Evolutionary conservation across 2,113 vertebrate genomes (phyloP).

Genomic region (zebrafish (Danio rerio)): GRCz12tu NC_133188.1:32112001-32112500

Average conservation of each 20-base stretch:
- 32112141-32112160: not conserved
- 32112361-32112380: not conserved
- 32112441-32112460: constrained; percentile 48
- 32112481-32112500: constrained; percentile 55
- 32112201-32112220: not conserved
- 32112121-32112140: not conserved
- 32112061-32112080: too few relatives aligned
- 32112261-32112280: not conserved
- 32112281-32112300: not conserved
- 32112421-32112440: constrained; percentile 45
- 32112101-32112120: too few relatives aligned
- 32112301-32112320: not conserved
- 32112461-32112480: constrained; percentile 51
- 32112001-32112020: too few relatives aligned
- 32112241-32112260: not conserved
- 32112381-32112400: not conserved
- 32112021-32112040: too few relatives aligned
- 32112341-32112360: too few relatives aligned
- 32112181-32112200: too few relatives aligned
- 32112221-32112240: not conserved
- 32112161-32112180: too few relatives aligned
- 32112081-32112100: too few relatives aligned
- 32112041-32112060: too few relatives aligned
- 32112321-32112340: not conserved
- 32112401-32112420: constrained; percentile 20